Base-by-base conservation (phyloP, 2,888 invertebrate species). In the Pardosa pseudoannulata region DNA sequence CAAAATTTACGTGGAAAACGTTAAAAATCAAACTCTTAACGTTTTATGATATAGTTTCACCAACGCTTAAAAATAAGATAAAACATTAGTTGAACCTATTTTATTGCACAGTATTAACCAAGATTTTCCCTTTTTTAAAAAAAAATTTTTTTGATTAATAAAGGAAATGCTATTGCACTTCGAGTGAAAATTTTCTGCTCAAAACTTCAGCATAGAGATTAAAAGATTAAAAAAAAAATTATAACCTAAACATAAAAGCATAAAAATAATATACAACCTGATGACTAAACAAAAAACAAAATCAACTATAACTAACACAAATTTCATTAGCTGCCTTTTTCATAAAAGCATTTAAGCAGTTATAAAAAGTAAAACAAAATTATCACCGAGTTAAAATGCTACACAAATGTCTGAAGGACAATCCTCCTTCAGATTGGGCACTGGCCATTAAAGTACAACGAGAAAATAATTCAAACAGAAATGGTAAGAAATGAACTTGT, bases 321-420 rank as follows among this genome's bases (percentile, higher is more conserved):
- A 29, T 29, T 65, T 3, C 16, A 65, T 28, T 65, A 65, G 65
- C 65, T 65, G 65, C 65, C 65, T 65, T 16, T 31, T 65, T 65
- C 16, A 65, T 31, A 65, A 29, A 29, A 31, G 31, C 31, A 13
- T 65, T n/a, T 29, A 28, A 29, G 31, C 31, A 65, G 16, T 31
- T 65, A 65, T 65, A 29, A 65, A 56, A 56, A n/a, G 5, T 23
- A 56, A 56, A 56, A 56, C 23, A 56, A 56, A 56, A 56, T 56
- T 56, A 56, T 56, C 56, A 56, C 56, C 23, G 16, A 16, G 46
- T 16, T 46, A 16, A 56, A 56, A 56, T 56, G 23, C 23, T 56
- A 56, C 9, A 7, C 56, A 6, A 5, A 56, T 5, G n/a, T 56
- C 23, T 56, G 23, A 56, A 23, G 56, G 3, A 56, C n/a, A 56